Base-by-base conservation (phyloP, 2,888 invertebrate genomes). In the Frankliniella fusca region DNA sequence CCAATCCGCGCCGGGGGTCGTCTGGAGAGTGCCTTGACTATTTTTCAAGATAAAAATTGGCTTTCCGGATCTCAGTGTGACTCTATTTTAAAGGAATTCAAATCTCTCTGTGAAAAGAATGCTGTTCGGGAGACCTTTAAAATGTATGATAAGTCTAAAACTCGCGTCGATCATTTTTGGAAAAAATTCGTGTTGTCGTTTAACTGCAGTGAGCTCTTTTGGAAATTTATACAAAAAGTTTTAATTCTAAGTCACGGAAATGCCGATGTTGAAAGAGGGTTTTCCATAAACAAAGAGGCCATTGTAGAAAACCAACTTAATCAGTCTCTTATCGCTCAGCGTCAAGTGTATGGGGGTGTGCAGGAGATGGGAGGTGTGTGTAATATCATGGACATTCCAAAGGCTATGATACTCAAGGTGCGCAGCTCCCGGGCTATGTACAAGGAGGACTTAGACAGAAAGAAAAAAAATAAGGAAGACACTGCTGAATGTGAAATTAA, bases 231-330 rank as follows among this genome's bases (percentile, higher is more conserved):
- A 20, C 82, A 85, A 82, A 84, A 82, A n/a, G 81, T 85, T 8
- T 38, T 82, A 9, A 84, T 84, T 83, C 65, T 85, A 76, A 85
- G 84, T n/a, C n/a, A n/a, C n/a, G n/a, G n/a, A n/a, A n/a, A n/a
- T n/a, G n/a, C n/a, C n/a, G n/a, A n/a, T n/a, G n/a, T n/a, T n/a
- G n/a, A n/a, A n/a, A n/a, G n/a, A n/a, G n/a, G n/a, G n/a, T n/a
- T n/a, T n/a, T n/a, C n/a, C n/a, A n/a, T n/a, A n/a, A n/a, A n/a
- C n/a, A n/a, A n/a, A n/a, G n/a, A n/a, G n/a, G n/a, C n/a, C 20
- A 81, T 85, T 28, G 81, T 84, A 50, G 85, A 84, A 70, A 85
- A 85, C 82, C 82, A 83, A 48, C 54, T 79, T 23, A 84, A 84
- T 81, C 81, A 84, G 48, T 83, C 84, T 10, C 83, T 85, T 20